Evolutionary conservation across 2,113 vertebrate genomes (phyloP).

Genomic region (Chunga burmeisteri): DNA sequence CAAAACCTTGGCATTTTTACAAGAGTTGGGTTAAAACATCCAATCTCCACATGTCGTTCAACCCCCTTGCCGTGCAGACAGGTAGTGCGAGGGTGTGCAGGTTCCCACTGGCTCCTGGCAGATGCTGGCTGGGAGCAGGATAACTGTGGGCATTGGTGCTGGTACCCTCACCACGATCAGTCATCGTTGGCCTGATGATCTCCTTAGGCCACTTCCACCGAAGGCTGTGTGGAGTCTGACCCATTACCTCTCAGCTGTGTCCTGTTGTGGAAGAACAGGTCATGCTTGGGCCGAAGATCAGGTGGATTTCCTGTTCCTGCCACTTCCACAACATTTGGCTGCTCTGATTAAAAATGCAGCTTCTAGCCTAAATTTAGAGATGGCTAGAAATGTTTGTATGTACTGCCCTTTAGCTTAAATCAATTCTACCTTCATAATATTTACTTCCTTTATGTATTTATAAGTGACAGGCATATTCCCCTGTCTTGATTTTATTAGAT

Average conservation of each 20-base stretch:
- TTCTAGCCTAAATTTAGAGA: slow-evolving; percentile 49
- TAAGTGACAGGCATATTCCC: slow-evolving; percentile 39
- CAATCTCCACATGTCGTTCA: rapidly evolving
- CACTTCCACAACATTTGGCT: neutral
- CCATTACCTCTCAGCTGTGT: neutral
- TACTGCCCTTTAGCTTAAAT: slow-evolving; percentile 59
- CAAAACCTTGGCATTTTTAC: neutral
- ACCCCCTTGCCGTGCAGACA: neutral
- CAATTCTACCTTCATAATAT: slow-evolving; percentile 51
- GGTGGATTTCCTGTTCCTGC: slow-evolving; percentile 27
- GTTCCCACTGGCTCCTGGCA: neutral
- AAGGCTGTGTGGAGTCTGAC: neutral
- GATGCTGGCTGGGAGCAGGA: neutral
- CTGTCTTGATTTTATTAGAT: slow-evolving; percentile 42
- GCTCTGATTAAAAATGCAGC: slow-evolving; percentile 30
- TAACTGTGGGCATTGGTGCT: neutral
- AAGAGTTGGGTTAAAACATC: neutral
- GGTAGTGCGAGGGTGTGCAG: neutral
- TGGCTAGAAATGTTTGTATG: slow-evolving; percentile 44
- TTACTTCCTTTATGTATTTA: slow-evolving; percentile 60
- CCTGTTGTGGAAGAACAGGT: neutral
- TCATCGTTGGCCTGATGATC: rapidly evolving
- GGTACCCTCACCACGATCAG: neutral
- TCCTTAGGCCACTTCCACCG: neutral
- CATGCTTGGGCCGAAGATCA: neutral